phyloP scores from a whole-genome alignment of 2,888 invertebrate species.

The Spisula solida region DNA sequence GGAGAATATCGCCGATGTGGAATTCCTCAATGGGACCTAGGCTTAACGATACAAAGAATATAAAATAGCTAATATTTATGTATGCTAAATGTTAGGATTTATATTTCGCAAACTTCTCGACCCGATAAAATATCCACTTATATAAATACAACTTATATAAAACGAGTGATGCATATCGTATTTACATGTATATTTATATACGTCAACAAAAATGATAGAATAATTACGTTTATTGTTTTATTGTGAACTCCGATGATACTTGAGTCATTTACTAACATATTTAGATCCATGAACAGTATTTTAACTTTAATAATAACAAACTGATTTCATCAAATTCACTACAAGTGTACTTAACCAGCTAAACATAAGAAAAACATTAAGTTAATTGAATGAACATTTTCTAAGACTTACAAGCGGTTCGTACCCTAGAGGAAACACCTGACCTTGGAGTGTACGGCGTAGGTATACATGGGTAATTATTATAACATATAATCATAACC shows the following conservation, averaged over 20 bases:
- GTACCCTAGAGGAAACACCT: not conserved
- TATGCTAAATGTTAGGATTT: no score
- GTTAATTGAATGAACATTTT: conserved; percentile 4
- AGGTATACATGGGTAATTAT: no score
- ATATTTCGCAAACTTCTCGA: no score
- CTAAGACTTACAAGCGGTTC: not conserved
- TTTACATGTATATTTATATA: not conserved
- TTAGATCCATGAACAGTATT: not conserved
- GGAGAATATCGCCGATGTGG: no score
- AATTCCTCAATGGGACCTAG: no score
- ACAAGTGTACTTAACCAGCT: not conserved
- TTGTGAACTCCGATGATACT: not conserved
- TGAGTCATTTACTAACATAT: not conserved
- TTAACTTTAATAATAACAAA: not conserved
- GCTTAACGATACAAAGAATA: no score
- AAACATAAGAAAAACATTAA: not conserved
- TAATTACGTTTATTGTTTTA: not conserved
- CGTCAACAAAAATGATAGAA: not conserved
- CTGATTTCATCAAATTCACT: not conserved
- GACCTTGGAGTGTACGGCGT: not conserved
- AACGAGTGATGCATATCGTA: not conserved
- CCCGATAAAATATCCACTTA: no score
- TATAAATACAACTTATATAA: no score
- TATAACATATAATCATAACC: no score
- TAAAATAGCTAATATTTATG: no score